phyloP scores from a whole-genome alignment of 2,797 vertebrate genomes.

The Hydrocynus forskahlii region DNA sequence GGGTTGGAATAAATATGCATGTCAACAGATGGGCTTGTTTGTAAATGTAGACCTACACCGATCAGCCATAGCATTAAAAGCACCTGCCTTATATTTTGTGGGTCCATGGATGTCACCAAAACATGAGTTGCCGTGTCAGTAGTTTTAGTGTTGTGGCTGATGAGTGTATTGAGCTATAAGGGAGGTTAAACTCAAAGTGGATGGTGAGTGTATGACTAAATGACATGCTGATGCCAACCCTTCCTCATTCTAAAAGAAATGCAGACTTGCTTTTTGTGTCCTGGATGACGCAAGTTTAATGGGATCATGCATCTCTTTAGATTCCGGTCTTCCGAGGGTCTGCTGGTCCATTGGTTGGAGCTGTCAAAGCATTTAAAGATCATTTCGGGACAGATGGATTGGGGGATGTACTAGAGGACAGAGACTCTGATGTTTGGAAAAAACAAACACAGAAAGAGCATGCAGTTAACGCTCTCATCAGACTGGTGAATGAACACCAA shows the following conservation, averaged over 20 bases:
- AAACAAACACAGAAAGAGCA: conserved; percentile 74
- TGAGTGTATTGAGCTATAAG: neutral
- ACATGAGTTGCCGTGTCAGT: no score
- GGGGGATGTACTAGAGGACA: conserved; percentile 74
- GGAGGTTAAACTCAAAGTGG: neutral
- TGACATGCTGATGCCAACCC: no score
- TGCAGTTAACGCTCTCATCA: conserved; percentile 73
- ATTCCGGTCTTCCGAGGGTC: conserved; percentile 79
- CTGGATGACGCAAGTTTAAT: neutral
- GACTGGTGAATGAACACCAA: conserved; percentile 73
- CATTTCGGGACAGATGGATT: conserved; percentile 82
- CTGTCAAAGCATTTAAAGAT: conserved; percentile 24
- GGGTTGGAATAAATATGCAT: no score
- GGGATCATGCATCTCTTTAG: conserved; percentile 54
- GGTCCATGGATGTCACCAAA: no score
- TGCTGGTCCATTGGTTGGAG: conserved; percentile 66
- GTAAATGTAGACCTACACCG: neutral
- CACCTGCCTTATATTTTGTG: no score
- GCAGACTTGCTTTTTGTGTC: neutral
- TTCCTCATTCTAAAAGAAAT: neutral
- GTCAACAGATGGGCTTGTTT: neutral
- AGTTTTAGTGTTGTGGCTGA: no score
- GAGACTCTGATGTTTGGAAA: conserved; percentile 68
- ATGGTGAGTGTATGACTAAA: neutral
- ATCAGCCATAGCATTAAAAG: no score